Evolutionary conservation across 2,797 vertebrate genomes (phyloP), one percentile per base, ranked within the genome.

Genomic region (Sciurus vulgaris): DNA sequence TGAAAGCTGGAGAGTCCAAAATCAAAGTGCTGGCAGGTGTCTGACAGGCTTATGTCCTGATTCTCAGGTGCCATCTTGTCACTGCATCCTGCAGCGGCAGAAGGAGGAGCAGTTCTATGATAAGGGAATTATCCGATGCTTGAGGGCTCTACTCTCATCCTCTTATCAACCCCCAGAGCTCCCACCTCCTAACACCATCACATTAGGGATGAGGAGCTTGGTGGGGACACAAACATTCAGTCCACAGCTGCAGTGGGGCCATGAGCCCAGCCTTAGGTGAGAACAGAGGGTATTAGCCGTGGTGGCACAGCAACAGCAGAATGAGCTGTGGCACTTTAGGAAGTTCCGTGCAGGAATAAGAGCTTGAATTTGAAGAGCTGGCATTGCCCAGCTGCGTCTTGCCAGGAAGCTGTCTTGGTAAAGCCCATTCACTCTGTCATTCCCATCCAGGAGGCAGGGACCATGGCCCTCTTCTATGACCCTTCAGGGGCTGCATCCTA

Each of bases 401-500:
- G 6, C 35, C 35, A 14, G 41, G 8, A 4, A 7, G 1, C 30
- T 41, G 74, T 77, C 56, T 84, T 26, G 44, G 65, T 70, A n/a
- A 76, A 30, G 4, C 51, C 24, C 2, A 17, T 6, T 59, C 49
- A 7, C 35, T 67, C 49, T 47, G 17, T 38, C 30, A 2, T 30
- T 30, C 30, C n/a, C 15, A 44, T 69, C 38, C 35, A 20, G 0
- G 9, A 77, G 69, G 56, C n/a, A 51, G 28, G 28, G 67, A 51
- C 67, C 38, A 12, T 0, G 1, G 15, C n/a, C 0, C 0, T 69
- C 41, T 74, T 44, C 10, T 70, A n/a, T 38, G 22, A 26, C 1
- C 12, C 20, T 22, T 69, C 28, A 81, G 54, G 26, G 51, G 35
- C 11, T 1, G 1, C 4, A 4, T 22, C n/a, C 20, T 10, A 28